Evolutionary conservation across 2,113 vertebrate genomes (phyloP), one percentile per base, ranked within the genome.

Genomic region (Chrysemys picta): DNA sequence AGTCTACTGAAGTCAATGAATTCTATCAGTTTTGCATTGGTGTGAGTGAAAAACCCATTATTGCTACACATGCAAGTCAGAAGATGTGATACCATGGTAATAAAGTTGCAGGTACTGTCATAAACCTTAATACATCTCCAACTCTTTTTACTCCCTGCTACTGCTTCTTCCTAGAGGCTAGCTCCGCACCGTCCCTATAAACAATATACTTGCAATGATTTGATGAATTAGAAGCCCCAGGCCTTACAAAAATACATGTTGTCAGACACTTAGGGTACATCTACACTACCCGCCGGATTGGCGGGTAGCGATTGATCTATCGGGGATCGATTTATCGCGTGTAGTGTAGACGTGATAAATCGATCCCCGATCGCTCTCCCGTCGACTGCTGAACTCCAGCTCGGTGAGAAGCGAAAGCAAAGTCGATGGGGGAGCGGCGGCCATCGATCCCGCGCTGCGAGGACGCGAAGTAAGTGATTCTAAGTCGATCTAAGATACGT

Each of bases 1-100:
- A 13, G 78, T 91, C 21, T 95, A 42, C 72, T 84, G 82, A 89
- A 94, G 82, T 82, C n/a, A 80, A 38, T 89, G 6, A 89, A 84
- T 31, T 91, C 12, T 11, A 69, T 13, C 31, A 19, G 45, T 80
- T 90, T 89, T 21, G 47, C 82, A 8, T 42, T 38, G 13, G 54
- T 56, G 24, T 56, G 54, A 25, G 13, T 80, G 31, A 69, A 72
- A 49, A 75, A 25, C 89, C 12, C 4, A 82, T 25, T 87, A 7
- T 90, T 4, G 2, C 59, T 89, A 21, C 65, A 62, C 52, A 4
- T 5, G 16, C 49, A 89, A 76, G 89, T 69, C 38, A 31, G 84
- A 80, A 38, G 16, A 8, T 22, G 24, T 57, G 56, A 57, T 57
- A 27, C 56, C 25, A 42, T 76, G 17, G 35, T 84, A 82, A 82